Percentiles rank a stretch among this genome's conserved stretches.
Conservation (phyloP, 2,113 vertebrate species). For the Plotosus lineatus region DNA sequence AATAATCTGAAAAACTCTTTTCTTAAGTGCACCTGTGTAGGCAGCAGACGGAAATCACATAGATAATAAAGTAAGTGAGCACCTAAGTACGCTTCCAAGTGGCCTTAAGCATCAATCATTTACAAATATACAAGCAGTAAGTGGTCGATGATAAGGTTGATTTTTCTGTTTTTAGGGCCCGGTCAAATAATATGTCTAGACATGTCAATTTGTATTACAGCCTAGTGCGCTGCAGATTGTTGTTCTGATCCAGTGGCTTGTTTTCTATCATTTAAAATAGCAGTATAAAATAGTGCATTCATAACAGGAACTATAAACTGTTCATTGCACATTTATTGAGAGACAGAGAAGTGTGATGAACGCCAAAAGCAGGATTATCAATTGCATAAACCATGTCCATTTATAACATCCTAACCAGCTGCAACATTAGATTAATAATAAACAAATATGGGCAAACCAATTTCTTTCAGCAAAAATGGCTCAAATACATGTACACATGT, state of each 20-base stretch:
- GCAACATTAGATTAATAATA: neutral
- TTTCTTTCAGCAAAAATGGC: neutral
- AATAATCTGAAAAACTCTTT: neutral
- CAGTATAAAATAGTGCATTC: conserved; percentile 44
- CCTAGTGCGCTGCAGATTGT: conserved; percentile 39
- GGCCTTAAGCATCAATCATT: conserved; percentile 65
- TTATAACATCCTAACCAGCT: conserved; percentile 5
- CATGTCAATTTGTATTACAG: conserved; percentile 61
- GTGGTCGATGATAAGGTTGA: conserved; percentile 73
- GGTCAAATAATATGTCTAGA: conserved; percentile 69
- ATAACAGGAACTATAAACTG: conserved; percentile 54
- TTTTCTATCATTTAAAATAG: conserved; percentile 48
- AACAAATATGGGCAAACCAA: neutral
- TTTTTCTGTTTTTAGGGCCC: conserved; percentile 66
- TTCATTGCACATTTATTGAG: conserved; percentile 41
- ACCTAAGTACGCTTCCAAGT: conserved; percentile 32
- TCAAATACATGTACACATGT: neutral
- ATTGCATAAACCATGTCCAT: neutral
- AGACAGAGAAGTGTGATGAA: neutral
- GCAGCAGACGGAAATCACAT: neutral
- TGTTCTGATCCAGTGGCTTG: conserved; percentile 54
- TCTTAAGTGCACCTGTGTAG: neutral
- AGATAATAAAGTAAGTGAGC: neutral
- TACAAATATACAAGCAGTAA: conserved; percentile 74
- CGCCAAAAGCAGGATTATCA: conserved; percentile 22